Evolutionary conservation across 35 echinoderm and acorn worm genomes (phyloP).

Genomic region (Stichopus chloronotus): DNA sequence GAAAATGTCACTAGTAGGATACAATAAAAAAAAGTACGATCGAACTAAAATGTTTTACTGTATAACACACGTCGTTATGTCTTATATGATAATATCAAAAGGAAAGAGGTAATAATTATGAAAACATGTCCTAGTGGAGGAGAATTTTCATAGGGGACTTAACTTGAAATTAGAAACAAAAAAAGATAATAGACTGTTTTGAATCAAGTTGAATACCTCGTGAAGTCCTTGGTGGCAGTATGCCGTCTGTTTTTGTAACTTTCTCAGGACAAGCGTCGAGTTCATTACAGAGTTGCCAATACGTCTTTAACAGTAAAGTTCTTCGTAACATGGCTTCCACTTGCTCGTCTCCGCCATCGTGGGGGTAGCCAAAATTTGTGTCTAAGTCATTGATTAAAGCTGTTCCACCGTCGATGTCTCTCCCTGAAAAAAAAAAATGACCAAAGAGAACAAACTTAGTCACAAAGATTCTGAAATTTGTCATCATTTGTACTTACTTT

Average conservation of each 20-base stretch:
- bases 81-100: too few relatives aligned
- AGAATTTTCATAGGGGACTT: too few relatives aligned
- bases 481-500: neutral
- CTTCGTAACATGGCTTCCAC: conserved; percentile 28
- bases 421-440: conserved; percentile 2
- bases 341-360: neutral
- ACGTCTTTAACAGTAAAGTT: conserved; percentile 43
- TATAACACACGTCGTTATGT: too few relatives aligned
- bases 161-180: too few relatives aligned
- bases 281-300: conserved; percentile 31
- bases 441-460: neutral
- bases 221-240: conserved; percentile 7
- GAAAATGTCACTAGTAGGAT: too few relatives aligned
- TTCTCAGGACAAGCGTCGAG: conserved; percentile 34
- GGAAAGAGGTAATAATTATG: too few relatives aligned
- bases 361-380: conserved; percentile 44
- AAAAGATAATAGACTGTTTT: too few relatives aligned
- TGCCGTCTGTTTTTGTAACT: conserved; percentile 23
- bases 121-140: too few relatives aligned
- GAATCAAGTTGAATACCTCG: neutral
- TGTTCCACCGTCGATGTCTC: conserved; percentile 40
- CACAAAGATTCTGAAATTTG: neutral
- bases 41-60: too few relatives aligned
- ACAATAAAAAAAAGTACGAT: too few relatives aligned
- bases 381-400: conserved; percentile 45